Conservation (phyloP, 2,113 vertebrate genomes). For the Odocoileus virginianus region DNA sequence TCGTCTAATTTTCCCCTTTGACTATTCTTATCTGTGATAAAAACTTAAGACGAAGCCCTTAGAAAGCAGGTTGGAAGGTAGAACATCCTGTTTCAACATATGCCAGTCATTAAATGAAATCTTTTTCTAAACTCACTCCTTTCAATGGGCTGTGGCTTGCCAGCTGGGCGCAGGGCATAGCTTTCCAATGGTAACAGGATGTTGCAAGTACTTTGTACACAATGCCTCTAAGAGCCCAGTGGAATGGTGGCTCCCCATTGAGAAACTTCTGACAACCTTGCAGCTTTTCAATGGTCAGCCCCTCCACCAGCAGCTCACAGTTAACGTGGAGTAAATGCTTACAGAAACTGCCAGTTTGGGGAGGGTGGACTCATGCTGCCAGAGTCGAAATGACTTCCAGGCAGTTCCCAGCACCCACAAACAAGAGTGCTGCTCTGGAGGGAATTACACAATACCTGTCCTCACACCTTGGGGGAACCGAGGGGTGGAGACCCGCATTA, state of each 20-base stretch:
- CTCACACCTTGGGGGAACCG: not conserved
- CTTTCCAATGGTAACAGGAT: slow-evolving; percentile 35
- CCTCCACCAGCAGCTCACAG: slow-evolving; percentile 34
- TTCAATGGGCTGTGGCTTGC: slow-evolving; percentile 22
- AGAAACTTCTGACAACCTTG: slow-evolving; percentile 40
- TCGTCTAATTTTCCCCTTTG: not conserved
- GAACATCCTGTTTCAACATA: slow-evolving; percentile 10
- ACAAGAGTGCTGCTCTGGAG: slow-evolving; percentile 53
- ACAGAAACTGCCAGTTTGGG: slow-evolving; percentile 57
- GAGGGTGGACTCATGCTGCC: slow-evolving; percentile 61
- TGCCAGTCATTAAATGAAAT: not conserved
- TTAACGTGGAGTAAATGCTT: not conserved
- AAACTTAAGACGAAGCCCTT: not conserved
- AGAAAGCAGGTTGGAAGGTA: not conserved
- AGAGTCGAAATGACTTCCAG: slow-evolving; percentile 52
- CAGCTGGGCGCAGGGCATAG: not conserved
- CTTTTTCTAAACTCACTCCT: not conserved
- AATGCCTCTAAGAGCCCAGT: slow-evolving; percentile 34
- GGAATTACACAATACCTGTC: slow-evolving; percentile 17
- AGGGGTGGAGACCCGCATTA: not conserved
- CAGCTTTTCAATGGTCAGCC: slow-evolving; percentile 3
- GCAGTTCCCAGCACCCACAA: slow-evolving; percentile 47
- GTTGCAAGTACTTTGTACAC: slow-evolving; percentile 50
- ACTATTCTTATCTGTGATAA: not conserved
- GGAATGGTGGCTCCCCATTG: slow-evolving; percentile 35